Evolutionary conservation across 2,113 vertebrate species (phyloP), one percentile per base, ranked within the genome.

Genomic region (Grammatotria lemairii): DNA sequence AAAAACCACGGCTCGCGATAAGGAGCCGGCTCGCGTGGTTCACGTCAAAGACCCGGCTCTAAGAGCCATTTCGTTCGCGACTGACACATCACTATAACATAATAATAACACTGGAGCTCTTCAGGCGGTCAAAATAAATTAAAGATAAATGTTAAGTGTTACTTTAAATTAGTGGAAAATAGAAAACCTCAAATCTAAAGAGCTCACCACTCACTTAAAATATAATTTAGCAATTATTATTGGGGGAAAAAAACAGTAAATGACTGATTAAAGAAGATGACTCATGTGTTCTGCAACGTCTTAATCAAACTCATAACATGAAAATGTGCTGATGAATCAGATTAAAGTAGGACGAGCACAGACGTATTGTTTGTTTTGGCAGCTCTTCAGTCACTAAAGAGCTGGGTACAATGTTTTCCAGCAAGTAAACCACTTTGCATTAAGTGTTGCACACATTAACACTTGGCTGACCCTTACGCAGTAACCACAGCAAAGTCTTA

Each of bases 1-100:
- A 26, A 55, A 8, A 0, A 0, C 4, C 54, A 3, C 2, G 4
- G 54, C 54, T 3, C 1, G 7, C 7, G 1, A 57, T 57, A 57
- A 57, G 54, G 54, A 28, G 23, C 3, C 1, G 2, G 23, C 4
- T 28, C 1, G 13, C 5, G 23, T 57, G 14, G 55, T 57, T 28
- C 55, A 28, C 3, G 13, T 57, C 23, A 57, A 28, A 57, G 54
- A 28, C 1, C 54, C 3, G 54, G 7, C 23, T 57, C 23, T 5
- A 28, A 57, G 13, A 57, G 55, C 55, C 3, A 9, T 28, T 57
- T 57, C 8, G 7, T 28, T 57, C 5, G 7, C 7, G 3, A 28
- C 23, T 1, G 23, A 57, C 55, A 9, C 55, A 28, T 57, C 13
- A 57, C 55, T 57, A 57, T 70, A 42, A 70, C n/a, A 49, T 78